Base-by-base conservation (phyloP, 2,888 invertebrate genomes). In the Caenorhabditis sp. region DNA sequence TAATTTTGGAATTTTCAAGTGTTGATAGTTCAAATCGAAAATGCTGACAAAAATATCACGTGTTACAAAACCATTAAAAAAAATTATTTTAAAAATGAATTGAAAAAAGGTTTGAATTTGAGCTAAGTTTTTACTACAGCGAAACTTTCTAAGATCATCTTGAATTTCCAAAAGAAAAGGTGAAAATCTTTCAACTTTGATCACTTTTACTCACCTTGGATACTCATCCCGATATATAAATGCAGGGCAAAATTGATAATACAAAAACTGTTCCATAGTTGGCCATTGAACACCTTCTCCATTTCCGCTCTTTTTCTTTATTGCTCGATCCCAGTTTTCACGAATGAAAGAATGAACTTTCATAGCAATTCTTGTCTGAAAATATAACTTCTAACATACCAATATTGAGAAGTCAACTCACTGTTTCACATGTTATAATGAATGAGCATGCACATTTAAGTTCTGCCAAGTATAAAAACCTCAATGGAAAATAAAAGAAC, bases 371-470 rank as follows among this genome's bases (percentile, higher is more conserved):
- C 87, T 76, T 8, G 87, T 86, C 87, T 86, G 71, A 59, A 85
- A 78, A 58, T 27, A 12, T 23, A 38, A 26, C 14, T 20, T n/a
- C 8, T n/a, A 7, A 4, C n/a, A 31, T 57, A 17, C 26, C 38
- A 10, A 23, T 2, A 38, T 36, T n/a, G 21, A n/a, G 3, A 59
- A n/a, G 1, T 52, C 20, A 68, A 69, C 82, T 67, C 49, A 86
- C 86, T 59, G 86, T 84, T 73, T 87, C 87, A 63, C 86, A 87
- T 8, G 86, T 87, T 59, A 87, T 87, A 20, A 87, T 84, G 67
- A 87, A 87, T 25, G 84, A 84, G 69, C 86, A 87, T 7, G 87
- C 87, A 62, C 83, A 84, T 61, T 83, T 83, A 12, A 87, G 77
- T 50, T 85, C 64, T 54, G 68, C 70, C 36, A 67, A 66, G 74